Percentiles rank a stretch among this genome's conserved stretches.
These are phyloP conservation scores for Physella acuta DNA, from an alignment of 1,140 invertebrate species.

Conservation along the genomic window DNA sequence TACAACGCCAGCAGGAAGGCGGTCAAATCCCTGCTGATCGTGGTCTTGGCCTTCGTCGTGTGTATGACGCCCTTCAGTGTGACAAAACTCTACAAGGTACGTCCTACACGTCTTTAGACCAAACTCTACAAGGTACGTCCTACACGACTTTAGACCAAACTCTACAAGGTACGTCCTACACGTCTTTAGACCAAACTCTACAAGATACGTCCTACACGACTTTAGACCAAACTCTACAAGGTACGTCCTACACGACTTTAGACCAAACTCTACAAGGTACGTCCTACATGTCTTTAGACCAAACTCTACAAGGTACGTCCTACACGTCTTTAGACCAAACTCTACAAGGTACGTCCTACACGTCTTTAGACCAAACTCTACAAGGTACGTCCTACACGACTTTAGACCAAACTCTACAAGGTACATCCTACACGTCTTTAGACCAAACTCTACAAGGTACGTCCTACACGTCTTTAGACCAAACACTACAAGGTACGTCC, in stretches of 20 bases:
- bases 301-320: not conserved
- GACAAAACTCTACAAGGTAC: constrained; percentile 58
- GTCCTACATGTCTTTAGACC: not conserved
- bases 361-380: not conserved
- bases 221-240: not conserved
- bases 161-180: not conserved
- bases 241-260: not conserved
- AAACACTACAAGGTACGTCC: not conserved
- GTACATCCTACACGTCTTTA: not conserved
- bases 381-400: not conserved
- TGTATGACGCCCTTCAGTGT: constrained; percentile 60
- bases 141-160: not conserved
- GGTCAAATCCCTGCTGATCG: constrained; percentile 51
- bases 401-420: not conserved
- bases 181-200: not conserved
- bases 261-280: not conserved
- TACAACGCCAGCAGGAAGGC: constrained; percentile 46
- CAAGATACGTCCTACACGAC: not conserved
- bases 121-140: not conserved
- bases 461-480: not conserved
- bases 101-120: not conserved
- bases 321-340: not conserved
- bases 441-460: not conserved
- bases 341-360: not conserved
- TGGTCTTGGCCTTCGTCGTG: constrained; percentile 54